phyloP scores from a whole-genome alignment of 2,888 invertebrate species.

The Yponomeuta evonymella region DNA sequence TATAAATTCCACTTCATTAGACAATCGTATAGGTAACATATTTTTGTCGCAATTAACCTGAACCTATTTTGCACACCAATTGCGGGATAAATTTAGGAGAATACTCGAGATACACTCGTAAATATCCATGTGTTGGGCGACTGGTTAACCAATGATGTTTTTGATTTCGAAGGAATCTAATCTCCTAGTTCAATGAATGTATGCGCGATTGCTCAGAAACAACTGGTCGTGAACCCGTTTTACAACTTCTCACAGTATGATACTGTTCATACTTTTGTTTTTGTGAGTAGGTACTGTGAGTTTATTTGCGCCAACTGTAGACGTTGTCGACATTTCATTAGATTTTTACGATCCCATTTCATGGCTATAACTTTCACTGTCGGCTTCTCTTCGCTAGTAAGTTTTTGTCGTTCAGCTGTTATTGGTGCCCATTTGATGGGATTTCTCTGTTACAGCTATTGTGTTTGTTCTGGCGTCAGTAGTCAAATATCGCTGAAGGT shows the following conservation, averaged over 20 bases:
- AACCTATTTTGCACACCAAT: too few relatives aligned
- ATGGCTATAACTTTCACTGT: slow-evolving; percentile 36
- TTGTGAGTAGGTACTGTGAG: slow-evolving; percentile 6
- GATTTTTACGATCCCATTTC: slow-evolving; percentile 46
- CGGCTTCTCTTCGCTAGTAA: slow-evolving; percentile 30
- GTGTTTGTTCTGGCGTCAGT: background rate
- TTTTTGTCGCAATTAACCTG: background rate
- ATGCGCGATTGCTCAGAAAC: too few relatives aligned
- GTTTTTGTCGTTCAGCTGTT: slow-evolving; percentile 31
- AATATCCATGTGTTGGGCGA: too few relatives aligned
- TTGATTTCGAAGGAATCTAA: too few relatives aligned
- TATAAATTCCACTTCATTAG: background rate
- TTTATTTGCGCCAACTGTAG: slow-evolving; percentile 20
- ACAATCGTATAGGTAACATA: slow-evolving; percentile 1
- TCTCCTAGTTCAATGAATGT: too few relatives aligned
- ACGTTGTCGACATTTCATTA: slow-evolving; percentile 40
- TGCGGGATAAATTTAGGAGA: too few relatives aligned
- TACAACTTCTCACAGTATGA: background rate
- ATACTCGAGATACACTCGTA: too few relatives aligned
- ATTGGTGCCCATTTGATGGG: slow-evolving; percentile 30
- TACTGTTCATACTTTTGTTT: background rate
- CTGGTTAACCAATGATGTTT: too few relatives aligned
- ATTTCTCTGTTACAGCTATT: slow-evolving; percentile 27
- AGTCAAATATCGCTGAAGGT: too few relatives aligned
- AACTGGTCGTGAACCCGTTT: too few relatives aligned